Evolutionary conservation across 2,888 invertebrate species (phyloP).

Genomic region (Patella pellucida): DNA sequence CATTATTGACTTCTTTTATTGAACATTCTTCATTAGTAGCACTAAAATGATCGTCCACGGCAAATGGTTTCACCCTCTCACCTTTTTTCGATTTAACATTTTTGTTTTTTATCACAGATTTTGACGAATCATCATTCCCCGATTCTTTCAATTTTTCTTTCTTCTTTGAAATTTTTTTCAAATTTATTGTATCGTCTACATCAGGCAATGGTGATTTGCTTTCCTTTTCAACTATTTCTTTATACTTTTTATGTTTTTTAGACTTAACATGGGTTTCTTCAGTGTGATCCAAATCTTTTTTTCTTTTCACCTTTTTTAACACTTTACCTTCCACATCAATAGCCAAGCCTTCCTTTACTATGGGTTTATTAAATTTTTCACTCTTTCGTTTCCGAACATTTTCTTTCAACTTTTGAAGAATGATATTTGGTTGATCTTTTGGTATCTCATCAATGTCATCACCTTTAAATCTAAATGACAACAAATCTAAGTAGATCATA

Average conservation of each 20-base stretch:
- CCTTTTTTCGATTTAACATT: slow-evolving; percentile 22
- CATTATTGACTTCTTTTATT: slow-evolving; percentile 23
- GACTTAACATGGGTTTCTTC: not conserved
- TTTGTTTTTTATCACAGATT: slow-evolving; percentile 14
- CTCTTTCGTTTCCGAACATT: not conserved
- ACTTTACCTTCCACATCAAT: too few relatives aligned
- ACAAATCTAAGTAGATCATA: not conserved
- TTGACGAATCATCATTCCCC: slow-evolving; percentile 11
- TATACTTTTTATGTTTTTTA: not conserved
- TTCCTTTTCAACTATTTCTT: slow-evolving; percentile 8
- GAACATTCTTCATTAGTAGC: not conserved
- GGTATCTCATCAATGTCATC: not conserved
- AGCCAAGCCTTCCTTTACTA: too few relatives aligned
- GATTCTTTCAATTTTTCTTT: slow-evolving; percentile 22
- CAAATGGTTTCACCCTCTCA: not conserved
- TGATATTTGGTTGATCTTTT: not conserved
- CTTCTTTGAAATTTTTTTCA: slow-evolving; percentile 24
- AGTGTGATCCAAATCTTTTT: too few relatives aligned
- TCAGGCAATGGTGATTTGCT: not conserved
- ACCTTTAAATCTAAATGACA: not conserved
- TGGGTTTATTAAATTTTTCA: not conserved
- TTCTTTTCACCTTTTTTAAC: too few relatives aligned
- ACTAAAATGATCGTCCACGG: slow-evolving; percentile 18
- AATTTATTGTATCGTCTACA: slow-evolving; percentile 14
- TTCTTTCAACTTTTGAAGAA: not conserved